phyloP scores from a whole-genome alignment of 2,888 invertebrate species.

The Drosophila robusta region DNA sequence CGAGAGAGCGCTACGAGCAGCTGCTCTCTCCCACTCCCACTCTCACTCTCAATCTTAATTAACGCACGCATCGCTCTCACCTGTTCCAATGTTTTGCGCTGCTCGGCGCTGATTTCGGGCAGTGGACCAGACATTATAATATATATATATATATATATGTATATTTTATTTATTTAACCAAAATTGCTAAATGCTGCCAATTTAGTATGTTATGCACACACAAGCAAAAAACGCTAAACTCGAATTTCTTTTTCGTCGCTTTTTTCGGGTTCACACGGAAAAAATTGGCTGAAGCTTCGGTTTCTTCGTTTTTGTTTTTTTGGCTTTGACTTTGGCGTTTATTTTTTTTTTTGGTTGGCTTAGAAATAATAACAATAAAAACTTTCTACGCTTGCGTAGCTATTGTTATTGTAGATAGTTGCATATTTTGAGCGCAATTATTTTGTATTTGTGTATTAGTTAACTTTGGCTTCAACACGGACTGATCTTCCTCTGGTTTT shows the following conservation, averaged over 20 bases:
- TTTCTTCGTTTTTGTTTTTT: constrained; percentile 27
- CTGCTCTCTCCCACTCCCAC: neutral
- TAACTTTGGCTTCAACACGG: constrained; percentile 15
- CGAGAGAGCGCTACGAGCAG: neutral
- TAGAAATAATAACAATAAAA: constrained; percentile 67
- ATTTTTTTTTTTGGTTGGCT: constrained; percentile 20
- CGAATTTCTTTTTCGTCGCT: constrained; percentile 58
- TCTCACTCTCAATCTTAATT: neutral
- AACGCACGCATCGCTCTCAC: constrained; percentile 43
- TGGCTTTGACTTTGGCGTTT: constrained; percentile 52
- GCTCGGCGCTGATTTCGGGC: constrained; percentile 71
- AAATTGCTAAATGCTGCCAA: constrained; percentile 50
- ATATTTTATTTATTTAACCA: constrained; percentile 35
- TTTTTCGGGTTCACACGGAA: constrained; percentile 30
- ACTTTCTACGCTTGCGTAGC: constrained; percentile 71
- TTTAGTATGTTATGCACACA: constrained; percentile 42
- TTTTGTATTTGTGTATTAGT: constrained; percentile 52
- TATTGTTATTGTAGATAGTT: constrained; percentile 42
- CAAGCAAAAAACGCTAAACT: constrained; percentile 11
- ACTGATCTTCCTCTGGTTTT: constrained; percentile 20
- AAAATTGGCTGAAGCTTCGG: constrained; percentile 34
- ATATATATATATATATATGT: constrained; percentile 7
- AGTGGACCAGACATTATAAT: constrained; percentile 67
- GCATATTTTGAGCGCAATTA: constrained; percentile 65
- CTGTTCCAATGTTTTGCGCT: constrained; percentile 67